phyloP scores from a whole-genome alignment of 2,797 vertebrate species.

The Hirundo rustica region DNA sequence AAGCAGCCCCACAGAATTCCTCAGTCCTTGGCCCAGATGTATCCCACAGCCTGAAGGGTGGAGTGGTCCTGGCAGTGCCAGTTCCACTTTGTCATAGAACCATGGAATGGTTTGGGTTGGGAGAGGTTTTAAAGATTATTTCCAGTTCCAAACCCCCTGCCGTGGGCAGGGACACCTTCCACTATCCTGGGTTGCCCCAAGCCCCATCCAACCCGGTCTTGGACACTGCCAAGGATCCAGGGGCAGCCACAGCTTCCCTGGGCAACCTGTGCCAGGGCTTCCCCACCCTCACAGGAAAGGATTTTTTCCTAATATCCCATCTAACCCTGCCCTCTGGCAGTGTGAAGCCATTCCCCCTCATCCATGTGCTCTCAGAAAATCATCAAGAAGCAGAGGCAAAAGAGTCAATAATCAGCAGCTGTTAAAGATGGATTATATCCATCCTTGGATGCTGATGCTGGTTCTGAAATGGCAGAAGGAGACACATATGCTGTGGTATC shows the following conservation, averaged over 20 bases:
- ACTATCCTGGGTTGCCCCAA: neutral
- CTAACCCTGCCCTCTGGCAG: neutral
- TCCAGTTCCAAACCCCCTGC: neutral
- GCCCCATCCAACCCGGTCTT: fast-evolving
- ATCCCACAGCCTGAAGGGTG: neutral
- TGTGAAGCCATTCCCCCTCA: neutral
- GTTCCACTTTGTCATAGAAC: neutral
- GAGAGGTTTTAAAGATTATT: neutral
- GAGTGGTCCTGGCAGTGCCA: neutral
- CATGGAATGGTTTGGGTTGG: neutral
- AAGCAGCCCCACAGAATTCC: neutral
- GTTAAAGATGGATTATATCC: neutral
- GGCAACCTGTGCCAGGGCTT: fast-evolving
- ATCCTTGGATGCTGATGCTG: neutral
- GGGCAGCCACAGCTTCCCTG: neutral
- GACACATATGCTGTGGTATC: neutral
- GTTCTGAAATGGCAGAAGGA: neutral
- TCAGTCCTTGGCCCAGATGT: neutral
- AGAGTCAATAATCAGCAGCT: neutral
- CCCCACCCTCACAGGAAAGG: neutral
- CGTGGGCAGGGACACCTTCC: neutral
- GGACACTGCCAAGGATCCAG: neutral
- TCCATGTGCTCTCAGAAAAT: neutral
- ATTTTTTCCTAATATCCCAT: neutral
- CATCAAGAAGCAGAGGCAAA: neutral